These are phyloP conservation scores for Thumatha senex DNA, from an alignment of 2,888 invertebrate genomes.

Conservation along the genomic window DNA sequence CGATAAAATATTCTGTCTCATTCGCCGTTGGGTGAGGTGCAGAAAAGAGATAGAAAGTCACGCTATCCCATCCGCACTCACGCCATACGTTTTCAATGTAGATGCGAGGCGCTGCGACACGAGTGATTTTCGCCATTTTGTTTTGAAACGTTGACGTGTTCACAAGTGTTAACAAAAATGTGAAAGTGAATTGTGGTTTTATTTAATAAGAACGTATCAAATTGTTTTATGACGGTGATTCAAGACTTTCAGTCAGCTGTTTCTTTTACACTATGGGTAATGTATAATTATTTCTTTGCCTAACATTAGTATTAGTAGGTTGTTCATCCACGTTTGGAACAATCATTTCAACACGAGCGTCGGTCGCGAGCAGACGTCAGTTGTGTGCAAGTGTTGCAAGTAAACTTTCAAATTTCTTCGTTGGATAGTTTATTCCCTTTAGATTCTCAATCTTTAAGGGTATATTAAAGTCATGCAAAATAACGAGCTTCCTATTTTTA, in stretches of 20 bases:
- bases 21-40: slow-evolving; percentile 1
- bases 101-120: slow-evolving; percentile 11
- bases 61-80: slow-evolving; percentile 21
- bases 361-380: slow-evolving; percentile 3
- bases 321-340: neutral
- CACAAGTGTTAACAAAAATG: slow-evolving; percentile 34
- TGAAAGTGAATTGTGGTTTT: slow-evolving; percentile 22
- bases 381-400: neutral
- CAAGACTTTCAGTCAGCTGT: slow-evolving; percentile 3
- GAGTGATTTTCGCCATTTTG: slow-evolving; percentile 39
- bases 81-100: slow-evolving; percentile 7
- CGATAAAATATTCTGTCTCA: slow-evolving; percentile 5
- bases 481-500: neutral
- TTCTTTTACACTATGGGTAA: slow-evolving; percentile 31
- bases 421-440: too few species aligned
- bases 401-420: too few species aligned
- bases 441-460: neutral
- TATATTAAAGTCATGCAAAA: neutral
- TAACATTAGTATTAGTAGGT: neutral
- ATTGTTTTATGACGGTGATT: slow-evolving; percentile 16
- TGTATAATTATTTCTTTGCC: slow-evolving; percentile 3
- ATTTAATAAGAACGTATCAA: slow-evolving; percentile 14
- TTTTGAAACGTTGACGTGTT: slow-evolving; percentile 44
- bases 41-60: slow-evolving; percentile 19
- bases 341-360: slow-evolving; percentile 2